A percentile compares a stretch with the other conserved stretches of the same genome.
Conservation (phyloP, 2,113 vertebrate genomes). For the Tachysurus vachellii region DNA sequence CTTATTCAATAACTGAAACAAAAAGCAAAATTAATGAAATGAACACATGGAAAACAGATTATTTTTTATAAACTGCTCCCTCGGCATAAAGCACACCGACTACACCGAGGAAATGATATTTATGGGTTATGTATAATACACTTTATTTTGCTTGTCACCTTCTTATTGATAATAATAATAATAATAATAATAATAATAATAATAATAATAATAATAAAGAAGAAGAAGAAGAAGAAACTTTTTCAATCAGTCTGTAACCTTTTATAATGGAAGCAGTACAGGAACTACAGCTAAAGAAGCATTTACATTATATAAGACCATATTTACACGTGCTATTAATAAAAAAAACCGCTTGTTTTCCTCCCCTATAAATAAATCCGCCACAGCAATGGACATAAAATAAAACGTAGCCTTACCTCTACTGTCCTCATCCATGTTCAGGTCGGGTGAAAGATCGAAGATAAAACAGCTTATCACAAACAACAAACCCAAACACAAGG, state of each 20-base stretch:
- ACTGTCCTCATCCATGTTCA: constrained; percentile 75
- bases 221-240: not conserved
- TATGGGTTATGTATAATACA: not conserved
- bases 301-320: not conserved
- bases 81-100: not conserved
- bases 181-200: not conserved
- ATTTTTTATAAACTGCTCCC: not conserved
- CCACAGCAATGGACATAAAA: not conserved
- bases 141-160: not conserved
- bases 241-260: not conserved
- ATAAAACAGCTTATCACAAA: constrained; percentile 16
- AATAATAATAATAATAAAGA: too few species aligned
- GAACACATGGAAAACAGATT: not conserved
- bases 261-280: not conserved
- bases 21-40: not conserved
- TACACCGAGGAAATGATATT: not conserved
- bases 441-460: not conserved
- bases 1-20: not conserved
- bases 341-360: not conserved
- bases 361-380: not conserved
- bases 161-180: not conserved
- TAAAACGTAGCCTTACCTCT: constrained; percentile 65
- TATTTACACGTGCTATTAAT: not conserved
- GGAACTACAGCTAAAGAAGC: not conserved
- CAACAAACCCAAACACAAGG: constrained; percentile 18